Evolutionary conservation across 2,888 invertebrate genomes (phyloP).

Genomic region (Campaea margaritaria): DNA sequence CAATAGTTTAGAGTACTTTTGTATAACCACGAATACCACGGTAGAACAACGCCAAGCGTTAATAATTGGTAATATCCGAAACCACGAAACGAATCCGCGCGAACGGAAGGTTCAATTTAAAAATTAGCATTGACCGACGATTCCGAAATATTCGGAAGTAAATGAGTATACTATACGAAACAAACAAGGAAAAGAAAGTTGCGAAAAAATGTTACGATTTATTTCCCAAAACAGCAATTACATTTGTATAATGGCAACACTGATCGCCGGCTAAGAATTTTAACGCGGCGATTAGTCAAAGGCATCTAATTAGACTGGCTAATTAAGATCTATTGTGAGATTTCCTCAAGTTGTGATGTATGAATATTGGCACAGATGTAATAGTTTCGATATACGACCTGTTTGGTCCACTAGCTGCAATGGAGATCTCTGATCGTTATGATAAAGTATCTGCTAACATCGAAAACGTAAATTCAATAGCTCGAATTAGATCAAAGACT

Average conservation of each 20-base stretch:
- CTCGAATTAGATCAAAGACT: too few species aligned
- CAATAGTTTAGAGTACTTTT: too few species aligned
- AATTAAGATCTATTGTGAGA: slow-evolving; percentile 43
- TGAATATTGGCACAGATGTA: slow-evolving; percentile 40
- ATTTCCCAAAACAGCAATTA: slow-evolving; percentile 39
- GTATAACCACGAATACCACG: too few species aligned
- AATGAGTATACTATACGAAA: slow-evolving; percentile 7
- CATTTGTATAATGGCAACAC: slow-evolving; percentile 40
- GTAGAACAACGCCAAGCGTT: too few species aligned
- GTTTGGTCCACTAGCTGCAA: too few species aligned
- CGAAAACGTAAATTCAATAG: too few species aligned
- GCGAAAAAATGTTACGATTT: slow-evolving; percentile 28
- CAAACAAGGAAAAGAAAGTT: slow-evolving; percentile 28
- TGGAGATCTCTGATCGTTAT: too few species aligned
- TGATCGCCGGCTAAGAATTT: slow-evolving; percentile 37
- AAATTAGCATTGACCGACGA: too few species aligned
- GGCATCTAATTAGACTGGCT: slow-evolving; percentile 53
- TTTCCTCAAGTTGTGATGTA: slow-evolving; percentile 50
- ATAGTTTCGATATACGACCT: slow-evolving; percentile 23
- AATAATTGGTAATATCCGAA: not conserved
- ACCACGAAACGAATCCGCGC: too few species aligned
- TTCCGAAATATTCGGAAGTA: not conserved
- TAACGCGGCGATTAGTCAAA: slow-evolving; percentile 40
- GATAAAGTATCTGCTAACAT: too few species aligned
- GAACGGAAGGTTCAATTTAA: too few species aligned